Conservation (phyloP, 2,888 invertebrate species). For the Scrobipalpa atriplicella region DNA sequence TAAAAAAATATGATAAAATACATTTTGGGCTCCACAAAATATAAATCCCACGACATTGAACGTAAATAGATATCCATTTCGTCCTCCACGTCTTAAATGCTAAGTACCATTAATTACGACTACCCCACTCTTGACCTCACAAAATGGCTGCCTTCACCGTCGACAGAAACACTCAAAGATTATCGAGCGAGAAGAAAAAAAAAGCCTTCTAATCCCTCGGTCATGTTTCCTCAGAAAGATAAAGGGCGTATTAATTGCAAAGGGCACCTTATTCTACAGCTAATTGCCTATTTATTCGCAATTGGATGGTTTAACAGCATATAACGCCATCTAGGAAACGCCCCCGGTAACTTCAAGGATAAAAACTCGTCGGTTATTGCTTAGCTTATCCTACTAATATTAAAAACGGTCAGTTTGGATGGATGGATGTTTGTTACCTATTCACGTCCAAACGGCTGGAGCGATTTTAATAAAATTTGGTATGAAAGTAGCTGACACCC, state of each 20-base stretch:
- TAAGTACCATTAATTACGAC: neutral
- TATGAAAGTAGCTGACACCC: too few relatives aligned
- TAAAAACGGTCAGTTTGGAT: too few relatives aligned
- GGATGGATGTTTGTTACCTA: too few relatives aligned
- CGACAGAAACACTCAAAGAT: slow-evolving; percentile 7
- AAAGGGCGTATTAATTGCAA: slow-evolving; percentile 41
- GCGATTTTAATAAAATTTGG: too few relatives aligned
- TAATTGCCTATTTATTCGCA: slow-evolving; percentile 64
- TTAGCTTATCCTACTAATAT: too few relatives aligned
- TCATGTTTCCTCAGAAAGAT: neutral
- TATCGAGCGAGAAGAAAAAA: slow-evolving; percentile 4
- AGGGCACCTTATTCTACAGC: slow-evolving; percentile 57
- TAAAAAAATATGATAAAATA: too few relatives aligned
- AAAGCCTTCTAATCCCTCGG: neutral
- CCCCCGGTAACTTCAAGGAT: neutral
- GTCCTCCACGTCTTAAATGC: neutral
- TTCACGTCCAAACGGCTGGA: too few relatives aligned
- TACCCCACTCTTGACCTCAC: neutral
- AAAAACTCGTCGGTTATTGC: neutral
- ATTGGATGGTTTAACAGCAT: slow-evolving; percentile 37
- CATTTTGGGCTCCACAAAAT: too few relatives aligned
- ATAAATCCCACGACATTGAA: too few relatives aligned
- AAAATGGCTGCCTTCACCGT: neutral
- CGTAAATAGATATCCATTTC: neutral
- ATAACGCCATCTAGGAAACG: slow-evolving; percentile 8